Evolutionary conservation across 2,888 invertebrate genomes (phyloP), one percentile per base, ranked within the genome.

Genomic region (Aproaerema taeniolella): DNA sequence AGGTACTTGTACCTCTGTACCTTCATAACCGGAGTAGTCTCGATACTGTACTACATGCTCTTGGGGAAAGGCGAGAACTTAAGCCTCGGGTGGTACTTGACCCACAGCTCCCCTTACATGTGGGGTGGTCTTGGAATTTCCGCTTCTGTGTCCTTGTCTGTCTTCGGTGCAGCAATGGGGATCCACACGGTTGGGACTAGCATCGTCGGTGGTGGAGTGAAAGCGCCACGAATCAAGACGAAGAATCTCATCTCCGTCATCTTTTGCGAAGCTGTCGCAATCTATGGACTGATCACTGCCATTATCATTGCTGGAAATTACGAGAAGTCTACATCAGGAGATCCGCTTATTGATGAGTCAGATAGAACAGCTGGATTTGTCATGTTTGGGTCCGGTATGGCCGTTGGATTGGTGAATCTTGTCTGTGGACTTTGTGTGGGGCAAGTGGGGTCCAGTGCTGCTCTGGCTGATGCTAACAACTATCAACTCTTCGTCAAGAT

Each of bases 181-280:
- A 99, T 99, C 63, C 96, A 97, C 81, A 97, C 98, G 20, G 97
- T 97, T 2, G 99, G 99, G 46, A 93, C 94, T 37, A 97, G 96
- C 70, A 99, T 99, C 75, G 90, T 98, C 44, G 99, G 99, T 43
- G 99, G 95, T 49, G 99, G 99, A 68, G 98, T 99, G 8, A 98
- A 98, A 86, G 97, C 98, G 24, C 99, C 99, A 7, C 89, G 99
- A 63, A 99, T 99, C 78, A 96, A 98, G 85, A 99, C 99, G 39
- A 99, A 99, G 87, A 99, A 99, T 83, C 91, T 99, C 68, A 98
- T 99, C 70, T 99, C 98, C 36, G 98, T 99, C 59, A 99, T 99
- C 80, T 99, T 99, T 89, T 99, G 99, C 75, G 99, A 99, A 87
- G 99, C 99, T 52, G 99, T 99, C 2, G 99, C 99, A 50, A 99